Conservation (phyloP, 2,113 vertebrate species). For the Petromus typicus region DNA sequence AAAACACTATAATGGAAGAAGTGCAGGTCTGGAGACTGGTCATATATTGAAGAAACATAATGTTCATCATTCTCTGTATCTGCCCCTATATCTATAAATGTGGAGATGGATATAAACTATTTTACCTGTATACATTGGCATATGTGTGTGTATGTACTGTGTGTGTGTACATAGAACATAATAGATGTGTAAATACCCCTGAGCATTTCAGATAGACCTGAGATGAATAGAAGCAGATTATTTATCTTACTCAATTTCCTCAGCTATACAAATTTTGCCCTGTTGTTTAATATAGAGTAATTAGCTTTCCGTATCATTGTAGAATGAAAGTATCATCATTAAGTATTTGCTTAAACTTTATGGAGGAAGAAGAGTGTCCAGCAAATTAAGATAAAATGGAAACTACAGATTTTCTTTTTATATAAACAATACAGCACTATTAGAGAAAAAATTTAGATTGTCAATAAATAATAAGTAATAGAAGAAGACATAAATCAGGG, state of each 20-base stretch:
- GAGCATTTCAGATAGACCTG: not conserved
- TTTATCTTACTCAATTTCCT: not conserved
- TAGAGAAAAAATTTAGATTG: not conserved
- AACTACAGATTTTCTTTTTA: not conserved
- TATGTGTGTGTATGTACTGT: not conserved
- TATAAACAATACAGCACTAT: not conserved
- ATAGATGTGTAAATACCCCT: not conserved
- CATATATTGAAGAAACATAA: not conserved
- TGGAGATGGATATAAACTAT: not conserved
- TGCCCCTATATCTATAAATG: not conserved
- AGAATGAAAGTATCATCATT: not conserved
- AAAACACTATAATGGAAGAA: not conserved
- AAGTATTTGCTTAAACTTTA: not conserved
- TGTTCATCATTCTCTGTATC: not conserved
- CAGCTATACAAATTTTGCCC: not conserved
- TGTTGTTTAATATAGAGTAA: not conserved
- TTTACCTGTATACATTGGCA: not conserved
- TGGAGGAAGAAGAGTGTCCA: not conserved
- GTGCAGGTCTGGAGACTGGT: not conserved
- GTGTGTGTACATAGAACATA: not conserved
- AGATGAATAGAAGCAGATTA: not conserved
- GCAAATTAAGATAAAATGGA: not conserved
- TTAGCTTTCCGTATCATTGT: not conserved
- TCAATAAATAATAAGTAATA: not conserved
- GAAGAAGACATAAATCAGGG: not conserved